phyloP scores from a whole-genome alignment of 2,797 vertebrate genomes.

The Carcharodon carcharias region DNA sequence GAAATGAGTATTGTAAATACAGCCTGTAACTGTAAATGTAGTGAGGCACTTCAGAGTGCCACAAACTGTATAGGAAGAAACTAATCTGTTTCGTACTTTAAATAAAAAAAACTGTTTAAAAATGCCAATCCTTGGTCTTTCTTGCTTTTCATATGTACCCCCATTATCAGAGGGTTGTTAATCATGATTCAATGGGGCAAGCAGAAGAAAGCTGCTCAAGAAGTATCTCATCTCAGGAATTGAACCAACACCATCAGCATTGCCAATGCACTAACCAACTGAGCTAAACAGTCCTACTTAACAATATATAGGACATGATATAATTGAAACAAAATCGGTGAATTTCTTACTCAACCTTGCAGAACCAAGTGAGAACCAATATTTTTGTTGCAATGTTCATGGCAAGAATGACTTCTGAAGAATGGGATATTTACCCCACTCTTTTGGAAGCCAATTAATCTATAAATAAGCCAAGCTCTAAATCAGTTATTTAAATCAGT shows the following conservation, averaged over 20 bases:
- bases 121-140: background rate
- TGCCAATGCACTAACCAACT: background rate
- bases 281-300: background rate
- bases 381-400: background rate
- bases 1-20: background rate
- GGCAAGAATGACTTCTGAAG: background rate
- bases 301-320: background rate
- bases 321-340: background rate
- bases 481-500: no score
- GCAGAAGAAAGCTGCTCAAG: background rate
- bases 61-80: background rate
- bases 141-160: no score
- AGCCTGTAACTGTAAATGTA: background rate
- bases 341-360: background rate
- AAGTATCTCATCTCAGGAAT: background rate
- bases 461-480: background rate
- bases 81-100: background rate
- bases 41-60: no score
- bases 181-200: background rate
- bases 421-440: background rate
- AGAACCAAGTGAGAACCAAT: background rate
- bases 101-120: background rate
- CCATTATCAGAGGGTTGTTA: background rate
- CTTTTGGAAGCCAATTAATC: background rate
- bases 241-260: background rate